phyloP scores from a whole-genome alignment of 2,797 vertebrate genomes.

The Kryptolebias ocellatus region DNA sequence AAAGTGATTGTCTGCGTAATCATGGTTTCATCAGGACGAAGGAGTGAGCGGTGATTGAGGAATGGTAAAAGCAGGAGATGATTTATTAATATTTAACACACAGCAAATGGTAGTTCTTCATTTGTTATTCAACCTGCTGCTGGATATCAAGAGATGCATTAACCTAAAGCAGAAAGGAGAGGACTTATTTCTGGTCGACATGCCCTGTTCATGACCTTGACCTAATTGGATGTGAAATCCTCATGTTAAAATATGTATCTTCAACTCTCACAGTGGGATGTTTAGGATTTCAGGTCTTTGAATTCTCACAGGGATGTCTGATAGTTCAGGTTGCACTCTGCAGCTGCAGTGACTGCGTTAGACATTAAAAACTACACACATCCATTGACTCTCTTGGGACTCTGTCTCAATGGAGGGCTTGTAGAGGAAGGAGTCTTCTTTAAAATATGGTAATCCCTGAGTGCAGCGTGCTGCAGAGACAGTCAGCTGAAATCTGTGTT shows the following conservation, averaged over 20 bases:
- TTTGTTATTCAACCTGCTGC: constrained; percentile 14
- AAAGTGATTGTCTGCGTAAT: constrained; percentile 46
- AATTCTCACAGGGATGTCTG: constrained; percentile 33
- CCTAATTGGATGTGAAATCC: constrained; percentile 38
- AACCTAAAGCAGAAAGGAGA: constrained; percentile 23
- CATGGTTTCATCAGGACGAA: constrained; percentile 44
- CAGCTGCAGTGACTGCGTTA: constrained; percentile 29
- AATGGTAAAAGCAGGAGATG: neutral
- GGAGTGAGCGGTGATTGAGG: constrained; percentile 27
- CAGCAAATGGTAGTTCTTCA: constrained; percentile 17
- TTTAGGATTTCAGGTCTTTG: constrained; percentile 42
- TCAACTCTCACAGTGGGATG: constrained; percentile 24
- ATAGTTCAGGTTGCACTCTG: constrained; percentile 45
- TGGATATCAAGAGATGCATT: constrained; percentile 30
- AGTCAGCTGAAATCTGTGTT: constrained; percentile 71
- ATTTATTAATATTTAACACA: constrained; percentile 39
- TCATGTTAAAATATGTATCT: constrained; percentile 44
- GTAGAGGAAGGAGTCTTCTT: constrained; percentile 65
- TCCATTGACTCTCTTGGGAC: constrained; percentile 44
- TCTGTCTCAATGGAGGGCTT: constrained; percentile 55
- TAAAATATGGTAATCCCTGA: constrained; percentile 81
- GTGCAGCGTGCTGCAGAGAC: constrained; percentile 59
- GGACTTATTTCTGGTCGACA: constrained; percentile 40
- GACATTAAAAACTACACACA: constrained; percentile 46
- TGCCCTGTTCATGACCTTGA: constrained; percentile 31